Percentiles rank a stretch among this genome's conserved stretches.
phyloP scores from a whole-genome alignment of 2,888 invertebrate species.

The Sylvicola cinctus region DNA sequence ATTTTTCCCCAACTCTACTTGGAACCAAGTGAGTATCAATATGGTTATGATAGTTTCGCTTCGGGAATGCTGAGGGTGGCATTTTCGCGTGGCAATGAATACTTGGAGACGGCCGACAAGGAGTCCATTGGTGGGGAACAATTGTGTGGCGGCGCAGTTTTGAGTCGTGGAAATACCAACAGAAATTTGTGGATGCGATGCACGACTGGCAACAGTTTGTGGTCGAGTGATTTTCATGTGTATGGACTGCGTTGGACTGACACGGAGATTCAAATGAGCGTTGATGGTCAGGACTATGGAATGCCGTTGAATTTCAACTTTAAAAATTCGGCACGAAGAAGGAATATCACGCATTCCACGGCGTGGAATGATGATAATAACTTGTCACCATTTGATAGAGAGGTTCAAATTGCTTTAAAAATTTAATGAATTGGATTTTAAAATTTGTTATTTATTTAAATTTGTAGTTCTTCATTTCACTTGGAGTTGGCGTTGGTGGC shows the following conservation, averaged over 20 bases:
- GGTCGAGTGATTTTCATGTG: constrained; percentile 36
- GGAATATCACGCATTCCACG: constrained; percentile 21
- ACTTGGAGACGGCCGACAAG: constrained; percentile 12
- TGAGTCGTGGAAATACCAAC: constrained; percentile 4
- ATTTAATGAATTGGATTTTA: background rate
- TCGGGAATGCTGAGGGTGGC: constrained; percentile 54
- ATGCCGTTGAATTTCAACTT: constrained; percentile 19
- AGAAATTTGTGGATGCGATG: background rate
- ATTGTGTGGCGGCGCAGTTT: constrained; percentile 15
- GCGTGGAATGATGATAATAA: constrained; percentile 35
- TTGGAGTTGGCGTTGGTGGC: constrained; percentile 65
- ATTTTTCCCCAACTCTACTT: constrained; percentile 32
- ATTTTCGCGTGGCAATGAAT: constrained; percentile 40
- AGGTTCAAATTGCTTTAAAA: too few species aligned
- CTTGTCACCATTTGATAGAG: constrained; percentile 55
- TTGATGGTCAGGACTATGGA: constrained; percentile 36
- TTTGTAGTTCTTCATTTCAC: constrained; percentile 50
- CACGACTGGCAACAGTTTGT: background rate
- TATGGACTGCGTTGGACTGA: constrained; percentile 44
- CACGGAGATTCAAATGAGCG: constrained; percentile 15
- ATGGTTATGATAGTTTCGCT: constrained; percentile 35
- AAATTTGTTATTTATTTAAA: background rate
- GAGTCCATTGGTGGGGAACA: constrained; percentile 15
- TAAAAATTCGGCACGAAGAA: constrained; percentile 12
- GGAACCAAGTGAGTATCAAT: constrained; percentile 38